A percentile compares a stretch with the other conserved stretches of the same genome.
phyloP scores from a whole-genome alignment of 2,888 invertebrate species.

The Polyploca ridens region DNA sequence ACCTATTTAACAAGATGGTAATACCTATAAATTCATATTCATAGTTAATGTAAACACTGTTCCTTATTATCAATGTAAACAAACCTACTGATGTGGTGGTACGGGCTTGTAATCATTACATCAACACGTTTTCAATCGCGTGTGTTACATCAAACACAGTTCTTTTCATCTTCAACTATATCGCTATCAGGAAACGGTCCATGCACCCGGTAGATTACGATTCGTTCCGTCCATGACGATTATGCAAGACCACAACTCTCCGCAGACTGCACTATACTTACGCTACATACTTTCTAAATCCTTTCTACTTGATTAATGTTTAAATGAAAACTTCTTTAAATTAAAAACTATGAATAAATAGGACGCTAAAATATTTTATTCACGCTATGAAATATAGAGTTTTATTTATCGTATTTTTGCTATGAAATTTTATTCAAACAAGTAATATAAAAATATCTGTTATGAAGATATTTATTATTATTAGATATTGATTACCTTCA shows the following conservation, averaged over 20 bases:
- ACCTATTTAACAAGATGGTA: not conserved
- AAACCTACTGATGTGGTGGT: not conserved
- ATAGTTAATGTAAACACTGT: not conserved
- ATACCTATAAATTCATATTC: not conserved
- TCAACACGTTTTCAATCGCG: slow-evolving; percentile 28
- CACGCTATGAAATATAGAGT: not conserved
- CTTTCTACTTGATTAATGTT: slow-evolving; percentile 33
- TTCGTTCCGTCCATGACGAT: slow-evolving; percentile 11
- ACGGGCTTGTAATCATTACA: slow-evolving; percentile 22
- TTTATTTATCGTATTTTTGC: not conserved
- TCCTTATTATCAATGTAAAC: not conserved
- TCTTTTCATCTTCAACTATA: slow-evolving; percentile 25
- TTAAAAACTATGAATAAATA: not conserved
- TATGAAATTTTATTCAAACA: too few relatives aligned
- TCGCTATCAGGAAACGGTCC: slow-evolving; percentile 22
- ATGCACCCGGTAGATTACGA: not conserved
- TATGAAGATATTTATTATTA: too few relatives aligned
- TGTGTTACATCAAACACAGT: slow-evolving; percentile 27
- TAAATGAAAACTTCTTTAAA: slow-evolving; percentile 19
- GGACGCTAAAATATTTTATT: not conserved
- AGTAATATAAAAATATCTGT: too few relatives aligned
- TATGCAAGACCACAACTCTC: slow-evolving; percentile 19
- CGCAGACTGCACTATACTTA: slow-evolving; percentile 15
- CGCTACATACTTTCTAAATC: slow-evolving; percentile 34
- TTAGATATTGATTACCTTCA: too few relatives aligned